A percentile compares a stretch with the other conserved stretches of the same genome.
Evolutionary conservation across 2,797 vertebrate species (phyloP).

Genomic region (Periparus ater): DNA sequence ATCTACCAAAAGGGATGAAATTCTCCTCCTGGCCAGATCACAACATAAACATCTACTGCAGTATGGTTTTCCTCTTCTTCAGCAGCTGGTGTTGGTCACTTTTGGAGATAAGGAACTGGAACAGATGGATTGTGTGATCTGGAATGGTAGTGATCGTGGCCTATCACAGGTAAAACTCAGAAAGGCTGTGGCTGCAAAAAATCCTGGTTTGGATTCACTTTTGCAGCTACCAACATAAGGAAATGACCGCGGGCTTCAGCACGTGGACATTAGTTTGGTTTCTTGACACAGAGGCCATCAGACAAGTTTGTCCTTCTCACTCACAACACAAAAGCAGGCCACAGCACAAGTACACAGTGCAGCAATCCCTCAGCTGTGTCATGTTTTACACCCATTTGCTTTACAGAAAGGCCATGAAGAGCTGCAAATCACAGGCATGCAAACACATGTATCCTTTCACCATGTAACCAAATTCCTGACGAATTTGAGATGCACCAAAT

Average conservation of each 20-base stretch:
- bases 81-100: constrained; percentile 40
- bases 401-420: not conserved
- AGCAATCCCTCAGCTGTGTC: not conserved
- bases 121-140: constrained; percentile 2
- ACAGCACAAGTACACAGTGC: not conserved
- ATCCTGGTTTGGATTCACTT: not conserved
- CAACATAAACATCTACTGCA: not conserved
- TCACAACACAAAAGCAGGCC: not conserved
- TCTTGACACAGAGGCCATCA: not conserved
- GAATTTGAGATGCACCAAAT: not conserved
- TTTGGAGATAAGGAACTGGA: constrained; percentile 30
- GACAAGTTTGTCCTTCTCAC: not conserved
- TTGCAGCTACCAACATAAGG: not conserved
- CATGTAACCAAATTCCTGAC: not conserved
- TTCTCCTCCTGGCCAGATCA: constrained; percentile 12
- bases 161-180: not conserved
- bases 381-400: not conserved
- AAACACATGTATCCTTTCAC: not conserved
- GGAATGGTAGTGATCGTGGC: not conserved
- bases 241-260: not conserved
- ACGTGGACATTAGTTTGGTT: not conserved
- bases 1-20: not conserved
- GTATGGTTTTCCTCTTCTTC: not conserved
- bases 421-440: not conserved
- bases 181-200: not conserved